phyloP scores from a whole-genome alignment of 2,888 invertebrate species.

The Nephrocerus scutellatus region DNA sequence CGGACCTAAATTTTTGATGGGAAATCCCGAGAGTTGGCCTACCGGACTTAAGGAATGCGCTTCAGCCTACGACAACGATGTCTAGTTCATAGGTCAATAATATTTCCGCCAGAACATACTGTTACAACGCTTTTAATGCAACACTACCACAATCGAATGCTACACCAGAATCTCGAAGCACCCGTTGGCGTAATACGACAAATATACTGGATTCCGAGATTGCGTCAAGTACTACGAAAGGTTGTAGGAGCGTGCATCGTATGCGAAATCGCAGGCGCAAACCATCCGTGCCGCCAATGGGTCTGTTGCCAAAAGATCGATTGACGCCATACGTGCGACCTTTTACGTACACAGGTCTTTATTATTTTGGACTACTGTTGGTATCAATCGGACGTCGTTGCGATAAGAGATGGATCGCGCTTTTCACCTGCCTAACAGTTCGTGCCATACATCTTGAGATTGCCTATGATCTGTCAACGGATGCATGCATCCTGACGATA shows the following conservation, averaged over 20 bases:
- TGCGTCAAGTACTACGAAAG: constrained; percentile 10
- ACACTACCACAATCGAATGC: too few relatives aligned
- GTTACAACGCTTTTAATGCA: too few relatives aligned
- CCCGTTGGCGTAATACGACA: constrained; percentile 17
- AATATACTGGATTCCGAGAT: constrained; percentile 11
- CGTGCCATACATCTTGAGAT: constrained; percentile 18
- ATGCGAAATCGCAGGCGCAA: constrained; percentile 12
- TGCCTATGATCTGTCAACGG: constrained; percentile 18
- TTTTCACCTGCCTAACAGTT: constrained; percentile 14
- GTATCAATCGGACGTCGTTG: constrained; percentile 11
- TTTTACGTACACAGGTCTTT: constrained; percentile 18
- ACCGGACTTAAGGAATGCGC: too few relatives aligned
- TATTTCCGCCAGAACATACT: too few relatives aligned
- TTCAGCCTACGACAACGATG: too few relatives aligned
- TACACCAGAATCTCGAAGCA: too few relatives aligned
- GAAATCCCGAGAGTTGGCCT: too few relatives aligned
- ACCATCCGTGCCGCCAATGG: constrained; percentile 20
- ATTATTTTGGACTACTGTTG: constrained; percentile 12
- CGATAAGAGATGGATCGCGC: constrained; percentile 13
- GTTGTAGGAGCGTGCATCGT: constrained; percentile 7
- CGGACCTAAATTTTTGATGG: too few relatives aligned
- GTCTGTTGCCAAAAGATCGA: constrained; percentile 5
- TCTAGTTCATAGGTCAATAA: too few relatives aligned
- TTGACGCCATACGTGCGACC: constrained; percentile 5
- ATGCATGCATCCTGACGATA: constrained; percentile 20